Evolutionary conservation across 1,140 invertebrate genomes (phyloP).

Genomic region (Neotoxoptera formosana): DNA sequence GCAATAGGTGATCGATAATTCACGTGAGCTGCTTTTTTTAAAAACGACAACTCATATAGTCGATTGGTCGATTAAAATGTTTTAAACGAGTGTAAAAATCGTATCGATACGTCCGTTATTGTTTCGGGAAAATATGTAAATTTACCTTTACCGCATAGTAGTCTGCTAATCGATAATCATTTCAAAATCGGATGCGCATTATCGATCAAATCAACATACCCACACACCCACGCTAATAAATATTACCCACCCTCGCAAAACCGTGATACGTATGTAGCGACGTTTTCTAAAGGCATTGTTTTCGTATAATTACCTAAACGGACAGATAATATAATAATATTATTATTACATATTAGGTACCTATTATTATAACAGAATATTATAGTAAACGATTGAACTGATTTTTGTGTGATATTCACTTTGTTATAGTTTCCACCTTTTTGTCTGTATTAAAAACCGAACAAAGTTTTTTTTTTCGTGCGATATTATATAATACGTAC

Average conservation of each 20-base stretch:
- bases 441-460: not conserved
- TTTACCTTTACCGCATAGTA: not conserved
- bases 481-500: not conserved
- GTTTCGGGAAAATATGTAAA: not conserved
- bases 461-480: conserved; percentile 20
- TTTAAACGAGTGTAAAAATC: not conserved
- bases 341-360: not conserved
- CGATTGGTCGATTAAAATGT: not conserved
- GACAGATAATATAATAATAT: not conserved
- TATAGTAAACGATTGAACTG: not conserved
- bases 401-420: not conserved
- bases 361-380: not conserved
- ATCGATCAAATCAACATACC: not conserved
- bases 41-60: not conserved
- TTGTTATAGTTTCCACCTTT: conserved; percentile 1
- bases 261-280: not conserved
- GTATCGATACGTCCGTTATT: not conserved
- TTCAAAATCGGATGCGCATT: not conserved
- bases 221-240: not conserved
- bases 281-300: too few species aligned
- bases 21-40: not conserved
- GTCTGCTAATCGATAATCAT: not conserved
- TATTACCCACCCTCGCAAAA: not conserved
- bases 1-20: not conserved
- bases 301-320: not conserved